A percentile compares a stretch with the other conserved stretches of the same genome.
Conservation (phyloP, 2,113 vertebrate species). For the Sisor rabdophorus region DNA sequence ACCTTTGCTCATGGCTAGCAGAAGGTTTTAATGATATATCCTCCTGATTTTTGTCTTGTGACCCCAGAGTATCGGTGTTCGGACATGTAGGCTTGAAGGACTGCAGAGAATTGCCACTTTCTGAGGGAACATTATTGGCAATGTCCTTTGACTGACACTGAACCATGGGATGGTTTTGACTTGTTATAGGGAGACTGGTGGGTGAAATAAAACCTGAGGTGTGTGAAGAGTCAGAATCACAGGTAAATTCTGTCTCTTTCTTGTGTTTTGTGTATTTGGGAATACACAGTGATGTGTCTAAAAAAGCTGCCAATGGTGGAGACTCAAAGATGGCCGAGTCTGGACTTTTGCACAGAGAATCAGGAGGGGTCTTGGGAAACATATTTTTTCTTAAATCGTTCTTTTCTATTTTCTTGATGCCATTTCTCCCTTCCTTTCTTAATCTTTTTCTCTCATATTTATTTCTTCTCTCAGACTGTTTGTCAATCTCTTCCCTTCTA, state of each 20-base stretch:
- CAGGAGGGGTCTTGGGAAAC: constrained; percentile 38
- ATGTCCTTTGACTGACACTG: constrained; percentile 37
- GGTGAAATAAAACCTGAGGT: constrained; percentile 44
- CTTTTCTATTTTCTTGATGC: constrained; percentile 30
- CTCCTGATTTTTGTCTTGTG: constrained; percentile 41
- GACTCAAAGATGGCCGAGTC: constrained; percentile 8
- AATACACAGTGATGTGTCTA: constrained; percentile 17
- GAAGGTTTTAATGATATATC: constrained; percentile 56
- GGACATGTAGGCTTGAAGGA: constrained; percentile 25
- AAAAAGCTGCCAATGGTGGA: background rate
- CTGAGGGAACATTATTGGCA: constrained; percentile 35
- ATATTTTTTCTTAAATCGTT: constrained; percentile 18
- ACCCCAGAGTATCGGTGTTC: constrained; percentile 25
- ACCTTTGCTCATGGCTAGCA: constrained; percentile 55
- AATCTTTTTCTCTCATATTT: constrained; percentile 51
- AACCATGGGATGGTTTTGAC: constrained; percentile 30
- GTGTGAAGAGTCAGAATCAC: constrained; percentile 25
- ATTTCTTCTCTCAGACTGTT: constrained; percentile 50
- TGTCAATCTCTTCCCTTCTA: constrained; percentile 18
- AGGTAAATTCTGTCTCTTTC: constrained; percentile 24
- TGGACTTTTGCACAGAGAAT: constrained; percentile 8
- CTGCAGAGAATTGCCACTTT: constrained; percentile 11
- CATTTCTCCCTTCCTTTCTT: constrained; percentile 44
- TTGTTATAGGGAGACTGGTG: constrained; percentile 13
- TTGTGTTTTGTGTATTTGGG: constrained; percentile 14